Conservation (phyloP, 2,113 vertebrate genomes). For the Ia io region DNA sequence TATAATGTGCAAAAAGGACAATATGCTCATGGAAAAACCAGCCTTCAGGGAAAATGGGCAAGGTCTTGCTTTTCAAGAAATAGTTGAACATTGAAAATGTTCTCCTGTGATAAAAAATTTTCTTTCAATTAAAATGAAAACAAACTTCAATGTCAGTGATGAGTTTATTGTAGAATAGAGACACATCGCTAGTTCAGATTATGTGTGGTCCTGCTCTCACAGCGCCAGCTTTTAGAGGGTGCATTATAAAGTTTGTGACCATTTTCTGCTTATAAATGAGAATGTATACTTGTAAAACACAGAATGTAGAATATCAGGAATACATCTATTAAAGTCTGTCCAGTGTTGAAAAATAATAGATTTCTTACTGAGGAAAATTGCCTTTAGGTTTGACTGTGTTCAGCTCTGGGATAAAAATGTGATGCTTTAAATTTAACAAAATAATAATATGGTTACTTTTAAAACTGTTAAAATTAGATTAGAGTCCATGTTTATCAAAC, state of each 20-base stretch:
- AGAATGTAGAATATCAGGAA: neutral
- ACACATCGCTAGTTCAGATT: neutral
- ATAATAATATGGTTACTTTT: neutral
- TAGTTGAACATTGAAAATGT: neutral
- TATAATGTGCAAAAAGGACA: neutral
- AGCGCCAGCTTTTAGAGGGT: neutral
- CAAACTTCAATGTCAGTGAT: neutral
- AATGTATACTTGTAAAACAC: neutral
- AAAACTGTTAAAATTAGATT: slow-evolving; percentile 7
- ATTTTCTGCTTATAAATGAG: slow-evolving; percentile 3
- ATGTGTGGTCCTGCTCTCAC: neutral
- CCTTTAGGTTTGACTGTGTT: neutral
- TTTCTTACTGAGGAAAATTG: neutral
- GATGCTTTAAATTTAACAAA: neutral
- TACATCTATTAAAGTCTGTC: neutral
- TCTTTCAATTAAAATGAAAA: slow-evolving; percentile 6
- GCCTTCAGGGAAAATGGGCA: neutral
- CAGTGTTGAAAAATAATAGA: neutral
- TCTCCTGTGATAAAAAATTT: neutral
- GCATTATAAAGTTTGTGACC: neutral
- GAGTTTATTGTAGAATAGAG: neutral
- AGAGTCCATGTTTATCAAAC: slow-evolving; percentile 10
- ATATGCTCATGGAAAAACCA: neutral
- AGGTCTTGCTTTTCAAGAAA: neutral
- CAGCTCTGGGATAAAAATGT: neutral